Evolutionary conservation across 2,888 invertebrate genomes (phyloP).

Genomic region (Camponotus fellah): DNA sequence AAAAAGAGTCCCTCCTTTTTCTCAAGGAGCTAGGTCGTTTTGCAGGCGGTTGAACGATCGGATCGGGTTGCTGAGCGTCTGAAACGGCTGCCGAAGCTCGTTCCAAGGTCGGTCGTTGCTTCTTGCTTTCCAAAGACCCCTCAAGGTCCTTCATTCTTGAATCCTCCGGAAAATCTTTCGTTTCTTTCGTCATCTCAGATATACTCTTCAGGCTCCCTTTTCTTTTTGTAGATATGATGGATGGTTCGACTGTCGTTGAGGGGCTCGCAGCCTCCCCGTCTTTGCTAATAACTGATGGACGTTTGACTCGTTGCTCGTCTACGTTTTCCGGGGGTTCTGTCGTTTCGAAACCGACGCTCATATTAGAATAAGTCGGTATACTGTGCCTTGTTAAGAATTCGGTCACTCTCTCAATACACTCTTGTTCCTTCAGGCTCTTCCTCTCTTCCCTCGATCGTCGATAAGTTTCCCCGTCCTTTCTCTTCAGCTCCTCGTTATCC

Average conservation of each 20-base stretch:
- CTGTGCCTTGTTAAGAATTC: conserved; percentile 75
- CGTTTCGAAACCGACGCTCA: neutral
- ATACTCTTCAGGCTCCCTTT: neutral
- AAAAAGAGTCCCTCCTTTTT: conserved; percentile 62
- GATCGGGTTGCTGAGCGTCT: conserved; percentile 42
- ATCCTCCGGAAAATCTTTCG: conserved; percentile 19
- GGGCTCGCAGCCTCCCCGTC: neutral
- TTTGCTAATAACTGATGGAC: conserved; percentile 54
- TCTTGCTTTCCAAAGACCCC: conserved; percentile 24
- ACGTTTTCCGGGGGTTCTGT: neutral
- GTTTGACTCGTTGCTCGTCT: conserved; percentile 50
- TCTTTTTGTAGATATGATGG: neutral
- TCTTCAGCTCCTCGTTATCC: conserved; percentile 30
- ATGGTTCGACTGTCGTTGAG: conserved; percentile 8
- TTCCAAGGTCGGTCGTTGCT: conserved; percentile 24
- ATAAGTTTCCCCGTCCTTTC: conserved; percentile 23
- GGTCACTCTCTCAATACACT: conserved; percentile 76
- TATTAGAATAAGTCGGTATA: conserved; percentile 52
- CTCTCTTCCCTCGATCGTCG: conserved; percentile 72
- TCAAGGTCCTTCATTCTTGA: conserved; percentile 22
- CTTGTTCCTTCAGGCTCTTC: conserved; percentile 82
- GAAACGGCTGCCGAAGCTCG: neutral
- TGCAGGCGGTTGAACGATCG: neutral
- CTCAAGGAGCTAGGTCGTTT: conserved; percentile 71
- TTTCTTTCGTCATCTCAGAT: conserved; percentile 19